phyloP scores from a whole-genome alignment of 2,888 invertebrate species.

The Campoplex nolae region DNA sequence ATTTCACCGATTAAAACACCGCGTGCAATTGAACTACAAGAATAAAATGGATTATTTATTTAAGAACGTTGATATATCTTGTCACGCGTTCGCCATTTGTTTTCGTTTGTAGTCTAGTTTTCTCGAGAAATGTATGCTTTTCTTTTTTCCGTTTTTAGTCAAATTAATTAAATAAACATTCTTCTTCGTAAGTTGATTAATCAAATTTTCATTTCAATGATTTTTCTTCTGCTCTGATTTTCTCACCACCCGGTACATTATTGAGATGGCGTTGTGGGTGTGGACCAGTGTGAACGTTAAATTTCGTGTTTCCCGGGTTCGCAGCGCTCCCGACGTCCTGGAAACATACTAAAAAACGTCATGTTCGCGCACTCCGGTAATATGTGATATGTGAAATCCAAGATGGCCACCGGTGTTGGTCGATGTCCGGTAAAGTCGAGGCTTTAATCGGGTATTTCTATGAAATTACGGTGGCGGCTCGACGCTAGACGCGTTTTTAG shows the following conservation, averaged over 20 bases:
- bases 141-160: too few relatives aligned
- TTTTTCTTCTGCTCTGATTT: background rate
- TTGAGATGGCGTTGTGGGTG: background rate
- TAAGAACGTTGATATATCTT: too few relatives aligned
- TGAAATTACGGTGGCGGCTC: slow-evolving; percentile 62
- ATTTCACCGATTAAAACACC: background rate
- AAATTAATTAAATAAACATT: too few relatives aligned
- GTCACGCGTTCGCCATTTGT: too few relatives aligned
- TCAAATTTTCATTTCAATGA: background rate
- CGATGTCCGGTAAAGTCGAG: slow-evolving; percentile 59
- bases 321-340: slow-evolving; percentile 39
- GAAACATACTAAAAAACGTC: slow-evolving; percentile 68
- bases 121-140: too few relatives aligned
- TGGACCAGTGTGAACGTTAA: background rate
- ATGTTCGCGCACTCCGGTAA: slow-evolving; percentile 55
- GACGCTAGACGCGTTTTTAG: slow-evolving; percentile 32
- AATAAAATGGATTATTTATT: too few relatives aligned
- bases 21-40: background rate
- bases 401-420: slow-evolving; percentile 67
- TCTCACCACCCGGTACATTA: background rate
- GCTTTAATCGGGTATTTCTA: slow-evolving; percentile 44
- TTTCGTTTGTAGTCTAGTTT: too few relatives aligned
- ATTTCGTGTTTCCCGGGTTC: background rate
- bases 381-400: slow-evolving; percentile 51
- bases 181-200: too few relatives aligned